Percentiles rank a stretch among this genome's conserved stretches.
Evolutionary conservation across 2,888 invertebrate species (phyloP).

Genomic region (Synergus japonicus): DNA sequence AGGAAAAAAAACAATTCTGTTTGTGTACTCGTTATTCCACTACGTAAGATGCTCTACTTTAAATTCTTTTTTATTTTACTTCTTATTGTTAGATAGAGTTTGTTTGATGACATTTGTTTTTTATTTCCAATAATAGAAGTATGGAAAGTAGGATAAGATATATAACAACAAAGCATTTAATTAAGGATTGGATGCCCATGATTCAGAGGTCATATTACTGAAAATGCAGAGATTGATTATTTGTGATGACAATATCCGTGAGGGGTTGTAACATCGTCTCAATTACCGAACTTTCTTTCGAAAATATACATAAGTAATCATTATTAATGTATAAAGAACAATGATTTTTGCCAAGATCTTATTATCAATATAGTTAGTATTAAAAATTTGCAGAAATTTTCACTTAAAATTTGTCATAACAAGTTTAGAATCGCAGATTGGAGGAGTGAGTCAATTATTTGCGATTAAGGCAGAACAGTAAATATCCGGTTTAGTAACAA

Average conservation of each 20-base stretch:
- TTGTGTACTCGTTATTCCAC: neutral
- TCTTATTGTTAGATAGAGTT: neutral
- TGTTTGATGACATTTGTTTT: neutral
- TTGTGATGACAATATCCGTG: neutral
- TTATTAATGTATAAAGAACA: too few species aligned
- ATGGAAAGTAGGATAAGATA: neutral
- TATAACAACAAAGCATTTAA: neutral
- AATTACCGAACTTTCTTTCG: neutral
- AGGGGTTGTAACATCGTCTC: neutral
- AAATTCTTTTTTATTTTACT: neutral
- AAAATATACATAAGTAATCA: neutral
- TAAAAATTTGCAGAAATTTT: too few species aligned
- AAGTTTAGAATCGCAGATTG: conserved; percentile 35
- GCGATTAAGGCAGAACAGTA: neutral
- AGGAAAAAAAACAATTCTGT: neutral
- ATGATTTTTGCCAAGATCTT: too few species aligned
- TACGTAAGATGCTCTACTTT: neutral
- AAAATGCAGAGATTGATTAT: neutral
- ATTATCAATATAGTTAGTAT: too few species aligned
- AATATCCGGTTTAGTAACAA: conserved; percentile 36
- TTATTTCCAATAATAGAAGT: neutral
- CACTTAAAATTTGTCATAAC: neutral
- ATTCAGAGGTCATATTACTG: neutral
- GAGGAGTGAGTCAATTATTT: conserved; percentile 34
- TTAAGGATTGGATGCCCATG: neutral